These are phyloP conservation scores for Hermatobates lingyangjiaoensis DNA, from an alignment of 1,140 invertebrate genomes.

Conservation along the genomic window DNA sequence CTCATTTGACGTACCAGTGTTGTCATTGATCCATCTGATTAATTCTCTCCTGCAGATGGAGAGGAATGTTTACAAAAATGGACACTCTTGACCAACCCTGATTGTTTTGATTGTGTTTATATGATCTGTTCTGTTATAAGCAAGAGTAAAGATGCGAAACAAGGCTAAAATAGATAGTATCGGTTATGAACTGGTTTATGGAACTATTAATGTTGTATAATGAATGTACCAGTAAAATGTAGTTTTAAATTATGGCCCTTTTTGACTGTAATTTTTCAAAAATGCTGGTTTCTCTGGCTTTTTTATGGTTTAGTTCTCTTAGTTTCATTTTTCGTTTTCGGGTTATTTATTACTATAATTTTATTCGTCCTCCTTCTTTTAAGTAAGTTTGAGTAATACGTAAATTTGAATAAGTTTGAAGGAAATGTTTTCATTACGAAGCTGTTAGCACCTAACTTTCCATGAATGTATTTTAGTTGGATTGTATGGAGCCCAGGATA, in stretches of 20 bases:
- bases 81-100: too few species aligned
- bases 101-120: too few species aligned
- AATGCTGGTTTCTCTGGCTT: constrained; percentile 33
- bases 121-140: too few species aligned
- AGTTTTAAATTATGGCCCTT: constrained; percentile 4
- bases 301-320: constrained; percentile 42
- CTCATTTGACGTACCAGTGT: too few species aligned
- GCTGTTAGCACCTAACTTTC: constrained; percentile 1
- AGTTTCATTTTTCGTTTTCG: constrained; percentile 62
- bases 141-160: too few species aligned
- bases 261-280: constrained; percentile 5
- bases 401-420: neutral
- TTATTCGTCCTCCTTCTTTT: constrained; percentile 44
- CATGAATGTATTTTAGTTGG: constrained; percentile 35
- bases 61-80: too few species aligned
- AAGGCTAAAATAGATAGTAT: too few species aligned
- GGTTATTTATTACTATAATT: constrained; percentile 45
- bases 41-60: too few species aligned
- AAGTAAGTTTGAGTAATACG: constrained; percentile 29
- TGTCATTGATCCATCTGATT: too few species aligned
- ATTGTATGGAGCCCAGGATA: constrained; percentile 69
- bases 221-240: neutral
- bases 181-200: too few species aligned
- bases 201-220: too few species aligned
- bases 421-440: constrained; percentile 2